A percentile compares a stretch with the other conserved stretches of the same genome.
phyloP scores from a whole-genome alignment of 2,797 vertebrate genomes.

The Agapornis canus region DNA sequence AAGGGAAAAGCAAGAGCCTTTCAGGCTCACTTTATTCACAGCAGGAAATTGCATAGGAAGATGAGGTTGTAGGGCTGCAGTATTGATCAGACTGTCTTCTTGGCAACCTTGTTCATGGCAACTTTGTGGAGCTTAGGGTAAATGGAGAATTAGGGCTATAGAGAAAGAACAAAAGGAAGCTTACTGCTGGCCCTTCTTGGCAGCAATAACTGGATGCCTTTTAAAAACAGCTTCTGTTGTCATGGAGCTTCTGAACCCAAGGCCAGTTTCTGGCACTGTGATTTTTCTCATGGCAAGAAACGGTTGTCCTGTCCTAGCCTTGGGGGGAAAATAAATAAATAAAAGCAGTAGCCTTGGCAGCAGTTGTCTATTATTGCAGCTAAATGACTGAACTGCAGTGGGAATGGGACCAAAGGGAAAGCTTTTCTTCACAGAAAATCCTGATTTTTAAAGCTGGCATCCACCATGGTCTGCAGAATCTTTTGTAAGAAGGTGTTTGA shows the following conservation, averaged over 20 bases:
- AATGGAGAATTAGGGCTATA: not conserved
- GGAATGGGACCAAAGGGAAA: not conserved
- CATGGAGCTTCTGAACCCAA: conserved; percentile 51
- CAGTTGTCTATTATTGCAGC: not conserved
- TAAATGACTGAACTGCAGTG: not conserved
- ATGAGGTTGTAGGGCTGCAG: not conserved
- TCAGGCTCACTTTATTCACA: not conserved
- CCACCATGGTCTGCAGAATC: not conserved
- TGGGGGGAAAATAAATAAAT: not conserved
- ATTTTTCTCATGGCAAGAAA: conserved; percentile 38
- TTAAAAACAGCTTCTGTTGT: conserved; percentile 46
- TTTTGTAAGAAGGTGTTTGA: not conserved
- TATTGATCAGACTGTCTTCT: not conserved
- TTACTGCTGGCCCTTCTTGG: not conserved
- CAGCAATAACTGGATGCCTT: conserved; percentile 12
- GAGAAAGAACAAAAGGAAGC: conserved; percentile 25
- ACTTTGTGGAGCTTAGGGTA: not conserved
- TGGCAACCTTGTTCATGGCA: not conserved
- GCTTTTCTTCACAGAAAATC: conserved; percentile 10
- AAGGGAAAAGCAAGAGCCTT: not conserved
- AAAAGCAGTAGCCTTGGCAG: conserved; percentile 52
- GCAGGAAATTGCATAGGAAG: not conserved
- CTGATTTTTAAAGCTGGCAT: not conserved
- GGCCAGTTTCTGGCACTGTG: not conserved
- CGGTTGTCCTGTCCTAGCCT: not conserved